Conservation (phyloP, 23 tunicate species). For the Clavelina lepadiformis region DNA sequence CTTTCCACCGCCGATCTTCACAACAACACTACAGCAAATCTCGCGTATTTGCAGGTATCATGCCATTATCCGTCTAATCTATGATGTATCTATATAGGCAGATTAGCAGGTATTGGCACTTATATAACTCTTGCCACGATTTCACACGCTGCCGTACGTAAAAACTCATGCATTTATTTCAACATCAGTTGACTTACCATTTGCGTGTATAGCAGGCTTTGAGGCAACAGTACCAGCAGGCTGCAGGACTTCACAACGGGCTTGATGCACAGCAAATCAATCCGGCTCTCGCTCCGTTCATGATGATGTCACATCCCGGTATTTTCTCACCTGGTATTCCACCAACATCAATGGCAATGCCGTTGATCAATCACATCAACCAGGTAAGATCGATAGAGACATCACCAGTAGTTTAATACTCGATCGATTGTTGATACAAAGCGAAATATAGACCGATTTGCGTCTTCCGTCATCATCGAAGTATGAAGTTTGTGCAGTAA, state of each 20-base stretch:
- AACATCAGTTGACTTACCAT: slow-evolving; percentile 1
- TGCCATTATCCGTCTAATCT: too few relatives aligned
- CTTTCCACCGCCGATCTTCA: slow-evolving; percentile 42
- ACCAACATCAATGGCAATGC: slow-evolving; percentile 71
- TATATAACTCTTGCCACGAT: too few relatives aligned
- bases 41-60: slow-evolving; percentile 48
- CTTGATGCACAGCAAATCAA: slow-evolving; percentile 58
- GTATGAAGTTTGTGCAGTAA: too few relatives aligned
- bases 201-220: slow-evolving; percentile 61
- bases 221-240: slow-evolving; percentile 80
- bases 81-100: too few relatives aligned
- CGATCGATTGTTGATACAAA: too few relatives aligned
- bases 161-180: too few relatives aligned
- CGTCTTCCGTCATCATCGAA: too few relatives aligned
- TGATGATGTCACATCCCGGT: slow-evolving; percentile 87
- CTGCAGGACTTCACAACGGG: slow-evolving; percentile 66
- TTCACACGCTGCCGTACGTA: too few relatives aligned
- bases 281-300: slow-evolving; percentile 60
- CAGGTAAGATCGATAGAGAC: slow-evolving; percentile 61
- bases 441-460: too few relatives aligned
- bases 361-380: slow-evolving; percentile 68
- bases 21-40: slow-evolving; percentile 40
- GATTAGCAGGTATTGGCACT: too few relatives aligned
- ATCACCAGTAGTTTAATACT: slow-evolving; percentile 2
- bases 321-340: slow-evolving; percentile 66